A percentile compares a stretch with the other conserved stretches of the same genome.
Evolutionary conservation across 2,113 vertebrate species (phyloP).

Genomic region (Hiodon tergisus): DNA sequence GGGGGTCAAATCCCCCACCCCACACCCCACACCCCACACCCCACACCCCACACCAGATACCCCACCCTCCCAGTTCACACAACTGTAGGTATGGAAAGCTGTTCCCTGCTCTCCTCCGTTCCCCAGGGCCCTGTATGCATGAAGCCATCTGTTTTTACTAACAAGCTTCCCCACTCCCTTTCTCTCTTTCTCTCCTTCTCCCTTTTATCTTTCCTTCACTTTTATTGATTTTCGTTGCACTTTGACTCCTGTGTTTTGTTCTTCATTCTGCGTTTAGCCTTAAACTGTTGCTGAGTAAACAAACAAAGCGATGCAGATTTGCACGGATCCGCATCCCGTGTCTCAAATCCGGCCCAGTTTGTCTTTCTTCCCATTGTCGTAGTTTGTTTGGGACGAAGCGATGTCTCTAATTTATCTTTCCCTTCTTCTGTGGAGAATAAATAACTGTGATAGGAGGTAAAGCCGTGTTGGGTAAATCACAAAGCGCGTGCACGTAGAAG

Average conservation of each 20-base stretch:
- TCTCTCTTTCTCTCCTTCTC: slow-evolving; percentile 32
- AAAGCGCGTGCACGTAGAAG: no score
- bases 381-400: no score
- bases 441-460: no score
- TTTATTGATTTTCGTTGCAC: not conserved
- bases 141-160: slow-evolving; percentile 71
- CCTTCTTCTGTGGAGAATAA: no score
- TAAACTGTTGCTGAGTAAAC: no score
- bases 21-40: no score
- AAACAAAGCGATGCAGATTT: no score
- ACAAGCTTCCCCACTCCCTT: slow-evolving; percentile 57
- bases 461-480: no score
- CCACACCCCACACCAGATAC: not conserved
- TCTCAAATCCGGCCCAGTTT: slow-evolving; percentile 7
- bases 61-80: slow-evolving; percentile 39
- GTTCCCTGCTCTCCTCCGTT: slow-evolving; percentile 47
- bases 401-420: no score
- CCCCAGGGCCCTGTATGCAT: slow-evolving; percentile 56
- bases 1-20: no score
- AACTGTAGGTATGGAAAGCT: slow-evolving; percentile 62
- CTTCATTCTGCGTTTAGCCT: not conserved
- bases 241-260: not conserved
- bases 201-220: slow-evolving; percentile 42
- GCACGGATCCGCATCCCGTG: slow-evolving; percentile 8
- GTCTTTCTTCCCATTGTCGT: no score